phyloP scores from a whole-genome alignment of 2,888 invertebrate genomes.

The Trichogramma dendrolimi region DNA sequence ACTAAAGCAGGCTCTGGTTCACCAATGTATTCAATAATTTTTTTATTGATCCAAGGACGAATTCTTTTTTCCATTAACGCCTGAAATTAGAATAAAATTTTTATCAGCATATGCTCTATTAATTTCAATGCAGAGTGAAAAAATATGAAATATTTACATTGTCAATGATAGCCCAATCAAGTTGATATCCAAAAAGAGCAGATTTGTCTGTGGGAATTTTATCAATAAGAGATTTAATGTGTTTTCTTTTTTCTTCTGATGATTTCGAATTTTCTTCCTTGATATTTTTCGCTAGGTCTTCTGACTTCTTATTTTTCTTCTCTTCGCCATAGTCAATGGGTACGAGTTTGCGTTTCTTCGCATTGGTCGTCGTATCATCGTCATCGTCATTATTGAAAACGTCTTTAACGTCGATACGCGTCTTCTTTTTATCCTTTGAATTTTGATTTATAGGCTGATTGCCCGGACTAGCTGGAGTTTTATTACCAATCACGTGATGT shows the following conservation, averaged over 20 bases:
- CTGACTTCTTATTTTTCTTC: conserved; percentile 51
- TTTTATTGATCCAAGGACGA: conserved; percentile 99
- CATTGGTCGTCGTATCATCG: conserved; percentile 56
- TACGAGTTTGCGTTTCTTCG: conserved; percentile 74
- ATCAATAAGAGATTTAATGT: conserved; percentile 95
- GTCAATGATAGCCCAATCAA: conserved; percentile 85
- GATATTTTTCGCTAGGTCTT: conserved; percentile 52
- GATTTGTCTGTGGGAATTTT: conserved; percentile 97
- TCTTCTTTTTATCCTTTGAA: conserved; percentile 61
- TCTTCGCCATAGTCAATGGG: conserved; percentile 68
- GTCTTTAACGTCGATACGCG: conserved; percentile 68
- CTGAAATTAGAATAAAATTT: conserved; percentile 61
- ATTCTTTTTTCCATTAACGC: conserved; percentile 91
- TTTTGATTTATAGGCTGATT: conserved; percentile 38
- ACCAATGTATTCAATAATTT: conserved; percentile 98
- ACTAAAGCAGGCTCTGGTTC: conserved; percentile 97
- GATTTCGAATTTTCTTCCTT: conserved; percentile 65
- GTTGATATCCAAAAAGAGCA: conserved; percentile 88
- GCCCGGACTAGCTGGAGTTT: conserved; percentile 49
- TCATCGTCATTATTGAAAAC: conserved; percentile 85
- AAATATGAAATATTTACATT: conserved; percentile 53
- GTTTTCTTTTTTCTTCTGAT: conserved; percentile 91
- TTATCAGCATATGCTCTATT: neutral
- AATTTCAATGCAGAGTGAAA: neutral
- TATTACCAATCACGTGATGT: conserved; percentile 46